A percentile compares a stretch with the other conserved stretches of the same genome.
phyloP scores from a whole-genome alignment of 2,888 invertebrate genomes.

The Lagria hirta region DNA sequence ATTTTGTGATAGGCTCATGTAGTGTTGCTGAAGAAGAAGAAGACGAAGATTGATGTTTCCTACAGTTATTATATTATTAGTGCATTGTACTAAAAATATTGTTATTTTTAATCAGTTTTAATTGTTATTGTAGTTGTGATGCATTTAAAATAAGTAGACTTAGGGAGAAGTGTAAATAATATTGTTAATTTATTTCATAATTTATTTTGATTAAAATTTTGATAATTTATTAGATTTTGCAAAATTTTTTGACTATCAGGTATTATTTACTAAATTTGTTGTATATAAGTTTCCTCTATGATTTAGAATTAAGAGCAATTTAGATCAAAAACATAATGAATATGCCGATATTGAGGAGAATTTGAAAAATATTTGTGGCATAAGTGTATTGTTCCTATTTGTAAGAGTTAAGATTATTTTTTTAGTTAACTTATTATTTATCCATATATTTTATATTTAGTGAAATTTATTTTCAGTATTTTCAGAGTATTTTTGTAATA shows the following conservation, averaged over 20 bases:
- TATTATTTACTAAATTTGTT: slow-evolving; percentile 1
- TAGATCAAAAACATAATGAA: too few relatives aligned
- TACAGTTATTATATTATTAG: too few relatives aligned
- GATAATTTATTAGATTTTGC: slow-evolving; percentile 1
- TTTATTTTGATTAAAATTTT: not conserved
- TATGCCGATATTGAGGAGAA: too few relatives aligned
- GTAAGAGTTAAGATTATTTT: slow-evolving; percentile 22
- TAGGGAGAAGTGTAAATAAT: not conserved
- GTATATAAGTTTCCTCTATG: too few relatives aligned
- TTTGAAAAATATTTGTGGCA: too few relatives aligned
- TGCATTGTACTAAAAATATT: not conserved
- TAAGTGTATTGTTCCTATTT: slow-evolving; percentile 28
- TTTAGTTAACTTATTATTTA: slow-evolving; percentile 27
- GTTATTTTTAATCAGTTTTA: not conserved
- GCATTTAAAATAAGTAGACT: slow-evolving; percentile 4
- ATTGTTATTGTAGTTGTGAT: not conserved
- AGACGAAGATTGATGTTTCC: too few relatives aligned
- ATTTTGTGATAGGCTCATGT: slow-evolving; percentile 12
- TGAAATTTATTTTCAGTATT: slow-evolving; percentile 34
- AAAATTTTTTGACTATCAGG: too few relatives aligned
- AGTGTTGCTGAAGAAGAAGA: slow-evolving; percentile 8
- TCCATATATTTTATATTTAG: slow-evolving; percentile 25
- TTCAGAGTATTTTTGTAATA: slow-evolving; percentile 32
- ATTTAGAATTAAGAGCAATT: too few relatives aligned
- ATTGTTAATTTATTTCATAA: too few relatives aligned